A percentile compares a stretch with the other conserved stretches of the same genome.
Conservation (phyloP, 2,888 invertebrate genomes). For the Ennomos erosarius region DNA sequence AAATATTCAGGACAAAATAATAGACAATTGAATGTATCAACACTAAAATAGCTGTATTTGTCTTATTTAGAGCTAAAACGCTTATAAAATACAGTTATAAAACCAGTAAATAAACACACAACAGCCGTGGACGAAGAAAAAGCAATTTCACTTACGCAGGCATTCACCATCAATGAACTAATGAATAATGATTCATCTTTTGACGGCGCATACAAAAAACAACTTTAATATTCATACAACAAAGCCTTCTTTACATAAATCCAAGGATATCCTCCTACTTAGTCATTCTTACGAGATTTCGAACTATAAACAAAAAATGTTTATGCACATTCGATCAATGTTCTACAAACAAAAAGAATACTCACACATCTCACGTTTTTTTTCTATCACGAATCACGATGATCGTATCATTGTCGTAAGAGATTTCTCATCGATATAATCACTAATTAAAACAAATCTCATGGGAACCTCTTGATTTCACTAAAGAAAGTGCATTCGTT, state of each 20-base stretch:
- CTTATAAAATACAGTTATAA: neutral
- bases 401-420: constrained; percentile 49
- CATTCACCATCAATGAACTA: constrained; percentile 33
- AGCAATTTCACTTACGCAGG: constrained; percentile 39
- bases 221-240: constrained; percentile 24
- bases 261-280: constrained; percentile 20
- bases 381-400: constrained; percentile 49
- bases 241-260: constrained; percentile 32
- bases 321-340: constrained; percentile 20
- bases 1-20: too few relatives aligned
- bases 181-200: constrained; percentile 38
- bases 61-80: too few relatives aligned
- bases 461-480: constrained; percentile 60
- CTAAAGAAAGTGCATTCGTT: constrained; percentile 56
- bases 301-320: constrained; percentile 36
- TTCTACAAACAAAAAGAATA: constrained; percentile 45
- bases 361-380: constrained; percentile 78
- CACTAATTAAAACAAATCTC: constrained; percentile 53
- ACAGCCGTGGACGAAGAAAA: constrained; percentile 26
- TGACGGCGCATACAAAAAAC: constrained; percentile 27
- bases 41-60: too few relatives aligned
- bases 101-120: constrained; percentile 15
- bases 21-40: too few relatives aligned
- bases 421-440: constrained; percentile 45
- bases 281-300: constrained; percentile 25